Evolutionary conservation across 2,113 vertebrate species (phyloP).

Genomic region (Aspiorhynchus laticeps): DNA sequence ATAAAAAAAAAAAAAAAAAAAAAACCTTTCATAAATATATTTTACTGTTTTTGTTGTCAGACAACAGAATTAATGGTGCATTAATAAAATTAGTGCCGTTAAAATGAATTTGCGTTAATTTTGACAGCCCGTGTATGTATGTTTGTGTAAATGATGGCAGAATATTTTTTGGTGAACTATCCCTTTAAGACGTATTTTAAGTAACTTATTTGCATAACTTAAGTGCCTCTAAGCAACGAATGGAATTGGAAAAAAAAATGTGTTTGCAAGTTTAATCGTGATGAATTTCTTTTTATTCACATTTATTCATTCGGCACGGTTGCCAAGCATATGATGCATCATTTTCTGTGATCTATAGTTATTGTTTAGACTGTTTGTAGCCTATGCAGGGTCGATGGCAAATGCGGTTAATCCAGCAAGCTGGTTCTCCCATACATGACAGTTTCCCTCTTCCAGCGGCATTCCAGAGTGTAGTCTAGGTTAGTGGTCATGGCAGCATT

Average conservation of each 20-base stretch:
- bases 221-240: not conserved
- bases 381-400: not conserved
- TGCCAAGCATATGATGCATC: not conserved
- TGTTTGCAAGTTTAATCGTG: not conserved
- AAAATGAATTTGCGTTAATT: no score
- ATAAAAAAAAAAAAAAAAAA: no score
- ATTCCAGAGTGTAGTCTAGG: not conserved
- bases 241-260: not conserved
- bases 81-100: no score
- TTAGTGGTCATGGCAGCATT: slow-evolving; percentile 15
- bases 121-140: no score
- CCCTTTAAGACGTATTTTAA: no score
- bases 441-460: not conserved
- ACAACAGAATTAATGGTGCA: no score
- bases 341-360: no score
- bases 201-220: no score
- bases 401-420: not conserved
- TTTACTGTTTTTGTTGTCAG: no score
- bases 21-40: no score
- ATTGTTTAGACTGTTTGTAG: not conserved
- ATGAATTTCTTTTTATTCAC: not conserved
- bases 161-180: no score
- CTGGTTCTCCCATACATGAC: not conserved
- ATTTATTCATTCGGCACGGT: not conserved
- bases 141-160: no score